These are phyloP conservation scores for Ceyx melanurus DNA, from an alignment of 2,113 vertebrate species.

Conservation along the genomic window DNA sequence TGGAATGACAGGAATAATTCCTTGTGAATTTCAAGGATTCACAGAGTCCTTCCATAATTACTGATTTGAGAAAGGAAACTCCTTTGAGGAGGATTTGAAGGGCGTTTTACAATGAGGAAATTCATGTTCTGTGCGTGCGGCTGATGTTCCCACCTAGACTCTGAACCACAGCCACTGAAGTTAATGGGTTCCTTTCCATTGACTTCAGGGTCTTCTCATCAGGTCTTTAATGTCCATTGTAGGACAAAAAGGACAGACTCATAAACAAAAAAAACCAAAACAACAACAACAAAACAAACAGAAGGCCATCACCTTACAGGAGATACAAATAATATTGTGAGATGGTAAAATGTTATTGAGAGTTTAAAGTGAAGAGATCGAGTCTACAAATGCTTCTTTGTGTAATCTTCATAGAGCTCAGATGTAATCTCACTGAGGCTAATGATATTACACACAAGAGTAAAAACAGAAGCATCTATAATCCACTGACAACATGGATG, in stretches of 20 bases:
- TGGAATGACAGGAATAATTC: slow-evolving; percentile 50
- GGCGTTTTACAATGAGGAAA: slow-evolving; percentile 31
- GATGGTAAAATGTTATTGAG: too few relatives aligned
- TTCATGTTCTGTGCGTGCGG: neutral
- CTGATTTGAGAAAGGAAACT: neutral
- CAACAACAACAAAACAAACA: neutral
- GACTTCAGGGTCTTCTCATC: neutral
- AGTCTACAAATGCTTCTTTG: neutral
- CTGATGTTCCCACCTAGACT: neutral
- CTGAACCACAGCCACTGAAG: neutral
- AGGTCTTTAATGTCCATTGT: neutral
- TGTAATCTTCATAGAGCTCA: neutral
- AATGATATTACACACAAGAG: neutral
- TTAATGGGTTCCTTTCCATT: neutral
- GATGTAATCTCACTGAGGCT: neutral
- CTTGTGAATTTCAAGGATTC: slow-evolving; percentile 29
- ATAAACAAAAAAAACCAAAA: neutral
- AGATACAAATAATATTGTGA: neutral
- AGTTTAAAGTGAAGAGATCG: neutral
- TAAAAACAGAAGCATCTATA: slow-evolving; percentile 14
- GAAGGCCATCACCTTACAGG: neutral
- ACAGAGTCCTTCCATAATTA: neutral
- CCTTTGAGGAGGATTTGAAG: slow-evolving; percentile 18
- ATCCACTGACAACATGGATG: neutral
- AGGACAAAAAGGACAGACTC: neutral